Percentiles rank a stretch among this genome's conserved stretches.
Conservation (phyloP, 2,113 vertebrate species). For the Zingel zingel region DNA sequence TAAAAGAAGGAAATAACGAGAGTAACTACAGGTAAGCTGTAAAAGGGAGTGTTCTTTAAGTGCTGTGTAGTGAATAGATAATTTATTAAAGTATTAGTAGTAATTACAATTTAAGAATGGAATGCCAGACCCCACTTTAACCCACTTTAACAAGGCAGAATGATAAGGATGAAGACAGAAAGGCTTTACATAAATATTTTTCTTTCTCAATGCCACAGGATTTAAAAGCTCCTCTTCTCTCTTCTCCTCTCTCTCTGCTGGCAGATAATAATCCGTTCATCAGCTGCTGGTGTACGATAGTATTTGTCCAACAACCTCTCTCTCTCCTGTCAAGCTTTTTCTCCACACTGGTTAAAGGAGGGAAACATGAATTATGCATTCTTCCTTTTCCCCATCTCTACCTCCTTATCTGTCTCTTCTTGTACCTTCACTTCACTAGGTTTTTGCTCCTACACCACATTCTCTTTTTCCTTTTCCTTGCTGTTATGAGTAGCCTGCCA, state of each 20-base stretch:
- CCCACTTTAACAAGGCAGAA: neutral
- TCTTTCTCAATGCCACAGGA: constrained; percentile 51
- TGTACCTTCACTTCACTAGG: constrained; percentile 47
- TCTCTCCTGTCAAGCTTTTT: constrained; percentile 24
- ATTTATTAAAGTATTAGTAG: too few species aligned
- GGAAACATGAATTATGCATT: constrained; percentile 61
- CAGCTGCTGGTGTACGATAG: constrained; percentile 32
- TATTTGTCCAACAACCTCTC: constrained; percentile 48
- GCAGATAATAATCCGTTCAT: constrained; percentile 60
- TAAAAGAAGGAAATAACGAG: too few species aligned
- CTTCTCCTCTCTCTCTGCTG: constrained; percentile 31
- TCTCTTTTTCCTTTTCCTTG: constrained; percentile 4
- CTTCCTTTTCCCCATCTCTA: constrained; percentile 42
- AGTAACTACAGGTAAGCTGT: too few species aligned
- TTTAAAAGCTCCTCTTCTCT: constrained; percentile 47
- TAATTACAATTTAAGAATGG: too few species aligned
- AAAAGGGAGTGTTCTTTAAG: too few species aligned
- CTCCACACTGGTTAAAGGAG: constrained; percentile 16
- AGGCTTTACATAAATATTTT: constrained; percentile 66
- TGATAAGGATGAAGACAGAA: constrained; percentile 33
- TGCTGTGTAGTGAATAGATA: too few species aligned
- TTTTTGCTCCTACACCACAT: constrained; percentile 27
- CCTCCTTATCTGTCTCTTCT: constrained; percentile 48
- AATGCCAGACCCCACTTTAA: too few species aligned
- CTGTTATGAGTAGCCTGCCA: constrained; percentile 30